Conservation (phyloP, 2,888 invertebrate species). For the Plutella xylostella region DNA sequence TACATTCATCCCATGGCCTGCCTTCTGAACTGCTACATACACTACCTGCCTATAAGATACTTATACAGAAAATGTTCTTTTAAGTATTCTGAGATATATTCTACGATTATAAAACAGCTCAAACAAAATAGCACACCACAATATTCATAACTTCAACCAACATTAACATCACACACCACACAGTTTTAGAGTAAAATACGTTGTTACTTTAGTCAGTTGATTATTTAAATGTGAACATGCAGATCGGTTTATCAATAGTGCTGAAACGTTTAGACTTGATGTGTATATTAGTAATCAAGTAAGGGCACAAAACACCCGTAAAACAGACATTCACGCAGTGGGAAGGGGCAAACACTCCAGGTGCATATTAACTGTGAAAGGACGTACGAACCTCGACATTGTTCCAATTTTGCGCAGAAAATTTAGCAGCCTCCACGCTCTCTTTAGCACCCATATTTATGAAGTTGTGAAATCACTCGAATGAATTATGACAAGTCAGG, state of each 20-base stretch:
- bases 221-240: conserved; percentile 8
- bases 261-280: conserved; percentile 35
- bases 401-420: conserved; percentile 85
- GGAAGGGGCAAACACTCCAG: conserved; percentile 63
- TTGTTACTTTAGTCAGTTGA: too few relatives aligned
- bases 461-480: conserved; percentile 60
- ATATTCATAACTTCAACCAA: too few relatives aligned
- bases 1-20: too few relatives aligned
- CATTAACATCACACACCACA: too few relatives aligned
- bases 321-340: conserved; percentile 55
- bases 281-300: conserved; percentile 15
- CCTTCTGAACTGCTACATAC: too few relatives aligned
- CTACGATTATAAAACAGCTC: too few relatives aligned
- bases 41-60: too few relatives aligned
- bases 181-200: background rate
- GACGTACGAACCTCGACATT: conserved; percentile 79
- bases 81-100: too few relatives aligned
- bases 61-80: too few relatives aligned
- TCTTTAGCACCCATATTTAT: conserved; percentile 83
- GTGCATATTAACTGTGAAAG: conserved; percentile 64
- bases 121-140: too few relatives aligned
- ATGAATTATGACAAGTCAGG: conserved; percentile 57
- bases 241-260: conserved; percentile 34
- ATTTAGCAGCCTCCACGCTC: conserved; percentile 84
- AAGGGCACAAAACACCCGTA: conserved; percentile 22